A percentile compares a stretch with the other conserved stretches of the same genome.
Evolutionary conservation across 2,113 vertebrate genomes (phyloP).

Genomic region (Lota lota): DNA sequence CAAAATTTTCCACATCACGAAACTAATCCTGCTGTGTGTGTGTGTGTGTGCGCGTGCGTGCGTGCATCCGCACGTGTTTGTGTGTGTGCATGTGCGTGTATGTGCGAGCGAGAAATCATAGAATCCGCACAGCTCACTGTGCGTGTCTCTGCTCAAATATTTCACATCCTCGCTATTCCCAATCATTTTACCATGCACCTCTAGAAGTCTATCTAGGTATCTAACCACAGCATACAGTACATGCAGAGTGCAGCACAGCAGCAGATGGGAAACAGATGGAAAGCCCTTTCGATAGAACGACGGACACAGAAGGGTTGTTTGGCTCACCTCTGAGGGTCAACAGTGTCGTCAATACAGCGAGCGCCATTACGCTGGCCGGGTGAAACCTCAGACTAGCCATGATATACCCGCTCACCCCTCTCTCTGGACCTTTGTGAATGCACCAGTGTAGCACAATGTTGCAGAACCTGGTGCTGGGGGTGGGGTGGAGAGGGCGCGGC

Average conservation of each 20-base stretch:
- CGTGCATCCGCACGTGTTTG: background rate
- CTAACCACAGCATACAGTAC: too few species aligned
- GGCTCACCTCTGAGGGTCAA: constrained; percentile 64
- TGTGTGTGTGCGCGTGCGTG: constrained; percentile 9
- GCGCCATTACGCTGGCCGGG: constrained; percentile 41
- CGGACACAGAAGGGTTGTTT: background rate
- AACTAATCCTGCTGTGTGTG: too few species aligned
- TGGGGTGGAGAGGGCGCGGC: background rate
- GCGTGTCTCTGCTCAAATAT: too few species aligned
- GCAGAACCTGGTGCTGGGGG: background rate
- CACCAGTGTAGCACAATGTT: constrained; percentile 1
- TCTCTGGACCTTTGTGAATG: constrained; percentile 25
- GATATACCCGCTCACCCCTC: constrained; percentile 23
- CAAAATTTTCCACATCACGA: too few species aligned
- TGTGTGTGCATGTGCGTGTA: background rate
- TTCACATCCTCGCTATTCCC: too few species aligned
- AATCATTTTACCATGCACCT: too few species aligned
- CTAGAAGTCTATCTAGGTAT: too few species aligned
- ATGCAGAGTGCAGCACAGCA: too few species aligned
- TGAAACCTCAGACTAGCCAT: constrained; percentile 60
- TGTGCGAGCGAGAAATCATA: background rate
- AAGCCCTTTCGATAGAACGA: background rate
- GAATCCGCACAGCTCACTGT: too few species aligned
- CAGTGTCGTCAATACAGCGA: constrained; percentile 52
- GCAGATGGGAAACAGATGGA: background rate